phyloP scores from a whole-genome alignment of 2,888 invertebrate species.

The Emmelina monodactyla region DNA sequence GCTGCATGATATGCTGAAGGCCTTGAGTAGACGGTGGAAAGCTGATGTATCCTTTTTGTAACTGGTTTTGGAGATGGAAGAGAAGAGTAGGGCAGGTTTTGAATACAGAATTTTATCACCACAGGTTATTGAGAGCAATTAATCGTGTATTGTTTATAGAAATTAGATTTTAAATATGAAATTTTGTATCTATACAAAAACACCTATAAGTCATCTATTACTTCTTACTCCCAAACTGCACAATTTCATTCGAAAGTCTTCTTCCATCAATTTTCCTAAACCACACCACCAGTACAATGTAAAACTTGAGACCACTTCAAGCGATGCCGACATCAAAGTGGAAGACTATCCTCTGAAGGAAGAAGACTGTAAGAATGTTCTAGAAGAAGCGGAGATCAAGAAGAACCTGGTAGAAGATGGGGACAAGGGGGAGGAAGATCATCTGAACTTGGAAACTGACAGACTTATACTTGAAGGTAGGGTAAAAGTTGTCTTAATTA shows the following conservation, averaged over 20 bases:
- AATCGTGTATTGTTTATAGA: too few species aligned
- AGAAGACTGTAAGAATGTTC: conserved; percentile 20
- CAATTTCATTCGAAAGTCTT: not conserved
- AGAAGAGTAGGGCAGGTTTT: too few species aligned
- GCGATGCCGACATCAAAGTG: too few species aligned
- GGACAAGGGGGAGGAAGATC: conserved; percentile 31
- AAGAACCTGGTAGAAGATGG: conserved; percentile 19
- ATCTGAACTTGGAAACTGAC: conserved; percentile 38
- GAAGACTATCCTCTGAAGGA: too few species aligned
- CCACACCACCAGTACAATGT: conserved; percentile 19
- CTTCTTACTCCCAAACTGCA: too few species aligned
- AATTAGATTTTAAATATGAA: too few species aligned
- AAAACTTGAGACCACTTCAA: conserved; percentile 15
- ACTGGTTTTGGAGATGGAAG: not conserved
- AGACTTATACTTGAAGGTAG: conserved; percentile 35
- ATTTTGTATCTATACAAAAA: too few species aligned
- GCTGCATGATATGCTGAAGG: conserved; percentile 73
- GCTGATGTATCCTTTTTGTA: conserved; percentile 61
- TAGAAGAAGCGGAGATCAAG: conserved; percentile 7
- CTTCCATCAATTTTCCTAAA: conserved; percentile 14
- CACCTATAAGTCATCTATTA: too few species aligned
- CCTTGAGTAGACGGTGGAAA: conserved; percentile 83
- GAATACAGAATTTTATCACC: too few species aligned
- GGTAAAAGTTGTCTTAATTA: too few species aligned
- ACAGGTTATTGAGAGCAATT: too few species aligned